Percentiles rank a stretch among this genome's conserved stretches.
These are phyloP conservation scores for Amphiduros pacificus DNA, from an alignment of 2,888 invertebrate genomes.

Conservation along the genomic window DNA sequence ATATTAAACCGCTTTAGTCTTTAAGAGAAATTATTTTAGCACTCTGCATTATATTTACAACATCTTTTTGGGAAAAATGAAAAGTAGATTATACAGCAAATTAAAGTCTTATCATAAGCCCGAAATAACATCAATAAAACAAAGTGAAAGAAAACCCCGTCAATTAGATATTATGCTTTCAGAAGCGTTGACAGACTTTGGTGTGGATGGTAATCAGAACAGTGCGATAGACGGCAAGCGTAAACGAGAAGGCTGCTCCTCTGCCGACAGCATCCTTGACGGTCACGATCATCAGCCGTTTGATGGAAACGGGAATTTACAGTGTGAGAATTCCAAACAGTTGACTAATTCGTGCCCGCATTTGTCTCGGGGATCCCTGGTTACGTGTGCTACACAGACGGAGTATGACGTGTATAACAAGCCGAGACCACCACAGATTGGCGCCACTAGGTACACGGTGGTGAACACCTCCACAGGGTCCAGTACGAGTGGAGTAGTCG, in stretches of 20 bases:
- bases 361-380: background rate
- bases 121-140: too few relatives aligned
- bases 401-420: constrained; percentile 3
- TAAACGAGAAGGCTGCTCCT: background rate
- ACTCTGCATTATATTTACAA: too few relatives aligned
- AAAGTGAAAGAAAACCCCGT: too few relatives aligned
- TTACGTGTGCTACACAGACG: constrained; percentile 6
- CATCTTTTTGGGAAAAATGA: too few relatives aligned
- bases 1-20: too few relatives aligned
- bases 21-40: too few relatives aligned
- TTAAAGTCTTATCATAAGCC: too few relatives aligned
- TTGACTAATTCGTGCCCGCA: constrained; percentile 10
- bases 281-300: background rate
- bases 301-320: constrained; percentile 3
- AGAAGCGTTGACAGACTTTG: constrained; percentile 15
- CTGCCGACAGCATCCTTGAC: constrained; percentile 16
- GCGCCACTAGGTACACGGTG: constrained; percentile 20
- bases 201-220: background rate
- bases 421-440: constrained; percentile 11
- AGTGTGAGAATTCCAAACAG: background rate
- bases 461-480: constrained; percentile 40
- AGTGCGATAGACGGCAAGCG: background rate
- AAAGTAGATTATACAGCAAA: too few relatives aligned
- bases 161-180: too few relatives aligned
- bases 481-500: constrained; percentile 35